A percentile compares a stretch with the other conserved stretches of the same genome.
Conservation (phyloP, 2,113 vertebrate genomes). For the Carollia perspicillata region DNA sequence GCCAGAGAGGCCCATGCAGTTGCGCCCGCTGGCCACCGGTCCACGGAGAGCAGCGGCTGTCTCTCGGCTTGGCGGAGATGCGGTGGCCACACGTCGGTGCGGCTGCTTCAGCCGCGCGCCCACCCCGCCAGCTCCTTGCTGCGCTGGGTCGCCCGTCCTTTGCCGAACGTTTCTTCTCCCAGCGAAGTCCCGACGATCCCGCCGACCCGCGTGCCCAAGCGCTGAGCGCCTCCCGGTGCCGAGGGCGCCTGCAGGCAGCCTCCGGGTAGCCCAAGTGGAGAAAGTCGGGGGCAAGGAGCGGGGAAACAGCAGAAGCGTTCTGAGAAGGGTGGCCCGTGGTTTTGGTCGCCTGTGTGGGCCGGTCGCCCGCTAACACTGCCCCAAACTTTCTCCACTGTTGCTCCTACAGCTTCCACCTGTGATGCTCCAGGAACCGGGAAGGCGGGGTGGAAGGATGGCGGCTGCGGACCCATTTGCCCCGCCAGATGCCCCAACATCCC, state of each 20-base stretch:
- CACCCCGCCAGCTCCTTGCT: too few species aligned
- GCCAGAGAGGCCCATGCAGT: neutral
- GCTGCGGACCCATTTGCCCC: neutral
- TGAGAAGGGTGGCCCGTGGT: neutral
- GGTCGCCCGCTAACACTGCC: neutral
- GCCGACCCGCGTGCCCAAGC: fast-evolving
- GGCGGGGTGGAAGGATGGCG: neutral
- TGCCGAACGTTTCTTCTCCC: neutral
- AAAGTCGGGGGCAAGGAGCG: neutral
- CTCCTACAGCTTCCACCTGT: neutral
- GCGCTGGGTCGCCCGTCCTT: neutral
- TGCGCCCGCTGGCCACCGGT: neutral
- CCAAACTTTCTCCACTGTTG: slow-evolving; percentile 40
- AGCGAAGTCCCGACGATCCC: fast-evolving
- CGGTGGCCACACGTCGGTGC: neutral
- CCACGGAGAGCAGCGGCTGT: neutral
- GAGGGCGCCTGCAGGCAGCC: neutral
- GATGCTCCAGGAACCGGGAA: neutral
- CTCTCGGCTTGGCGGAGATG: neutral
- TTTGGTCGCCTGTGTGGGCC: neutral
- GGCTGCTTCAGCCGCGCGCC: fast-evolving
- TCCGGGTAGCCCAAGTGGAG: neutral
- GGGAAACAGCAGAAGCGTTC: neutral
- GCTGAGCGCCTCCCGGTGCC: neutral
- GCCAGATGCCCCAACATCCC: neutral